Evolutionary conservation across 2,113 vertebrate genomes (phyloP), one percentile per base, ranked within the genome.

Genomic region (Sander vitreus): DNA sequence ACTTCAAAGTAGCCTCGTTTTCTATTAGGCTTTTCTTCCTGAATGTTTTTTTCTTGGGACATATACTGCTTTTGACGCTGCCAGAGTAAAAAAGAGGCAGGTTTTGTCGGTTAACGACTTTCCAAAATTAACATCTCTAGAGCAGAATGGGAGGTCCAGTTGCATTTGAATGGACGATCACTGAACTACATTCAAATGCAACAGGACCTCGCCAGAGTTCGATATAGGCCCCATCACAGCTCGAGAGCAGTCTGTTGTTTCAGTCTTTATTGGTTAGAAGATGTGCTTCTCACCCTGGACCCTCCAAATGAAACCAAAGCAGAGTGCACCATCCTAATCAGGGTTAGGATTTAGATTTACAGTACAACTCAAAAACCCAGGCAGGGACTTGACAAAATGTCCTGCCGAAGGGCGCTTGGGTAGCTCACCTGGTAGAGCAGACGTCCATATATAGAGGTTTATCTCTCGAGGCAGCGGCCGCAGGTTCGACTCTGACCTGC

Each of bases 51-150:
- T 77, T 48, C 73, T 59, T 65, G 65, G 73, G 78, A 90, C 57
- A 73, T 82, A 84, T 88, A 85, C 73, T 90, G 80, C 78, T 88
- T 91, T 87, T 86, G 86, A 93, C 86, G 82, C 83, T 67, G 70
- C 75, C 62, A 63, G 66, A 73, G 83, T 88, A 48, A 80, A 85
- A 84, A 85, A 33, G 33, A 33, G 81, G 76, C 80, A 78, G 84
- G 85, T 91, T 90, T 85, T 86, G 78, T 89, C 51, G 18, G 80
- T 58, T 83, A 69, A 78, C n/a, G 45, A 85, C 87, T 92, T 94
- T 93, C 93, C 93, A 92, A 87, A 83, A 92, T 93, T 87, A 93
- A 93, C 93, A 94, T 95, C 93, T 95, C 92, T 91, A 88, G 83
- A 74, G 75, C 87, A 89, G 85, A 93, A 91, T 85, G 78, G 76